A percentile compares a stretch with the other conserved stretches of the same genome.
Evolutionary conservation across 2,888 invertebrate species (phyloP).

Genomic region (Oasisia sp.): DNA sequence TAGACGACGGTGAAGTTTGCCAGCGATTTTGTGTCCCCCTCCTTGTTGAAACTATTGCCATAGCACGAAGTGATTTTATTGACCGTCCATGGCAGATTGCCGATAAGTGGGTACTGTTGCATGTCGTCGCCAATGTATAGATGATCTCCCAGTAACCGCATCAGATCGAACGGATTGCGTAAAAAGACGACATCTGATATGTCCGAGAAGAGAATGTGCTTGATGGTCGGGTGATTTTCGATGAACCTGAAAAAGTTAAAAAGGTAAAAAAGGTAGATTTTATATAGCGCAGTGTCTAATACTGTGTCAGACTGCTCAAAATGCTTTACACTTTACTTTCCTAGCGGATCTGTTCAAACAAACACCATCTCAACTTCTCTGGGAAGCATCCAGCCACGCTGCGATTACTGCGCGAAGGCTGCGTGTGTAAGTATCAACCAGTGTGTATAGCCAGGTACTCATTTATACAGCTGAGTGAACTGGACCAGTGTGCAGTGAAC

Average conservation of each 20-base stretch:
- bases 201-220: not conserved
- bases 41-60: not conserved
- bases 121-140: constrained; percentile 20
- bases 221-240: constrained; percentile 17
- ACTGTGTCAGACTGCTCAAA: too few relatives aligned
- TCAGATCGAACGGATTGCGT: constrained; percentile 21
- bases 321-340: too few relatives aligned
- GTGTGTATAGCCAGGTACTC: too few relatives aligned
- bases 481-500: too few relatives aligned
- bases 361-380: too few relatives aligned
- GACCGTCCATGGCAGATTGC: not conserved
- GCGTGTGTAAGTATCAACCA: too few relatives aligned
- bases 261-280: too few relatives aligned
- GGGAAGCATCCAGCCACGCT: too few relatives aligned
- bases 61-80: not conserved
- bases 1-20: not conserved
- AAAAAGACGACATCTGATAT: constrained; percentile 20
- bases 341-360: too few relatives aligned
- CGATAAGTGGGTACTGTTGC: not conserved
- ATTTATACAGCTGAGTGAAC: too few relatives aligned
- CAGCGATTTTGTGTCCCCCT: constrained; percentile 3
- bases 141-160: constrained; percentile 13
- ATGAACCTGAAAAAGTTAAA: constrained; percentile 5
- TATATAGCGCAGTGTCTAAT: too few relatives aligned
- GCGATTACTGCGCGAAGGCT: too few relatives aligned